A percentile compares a stretch with the other conserved stretches of the same genome.
These are phyloP conservation scores for Galeopterus variegatus DNA, from an alignment of 2,113 vertebrate genomes.

Conservation along the genomic window DNA sequence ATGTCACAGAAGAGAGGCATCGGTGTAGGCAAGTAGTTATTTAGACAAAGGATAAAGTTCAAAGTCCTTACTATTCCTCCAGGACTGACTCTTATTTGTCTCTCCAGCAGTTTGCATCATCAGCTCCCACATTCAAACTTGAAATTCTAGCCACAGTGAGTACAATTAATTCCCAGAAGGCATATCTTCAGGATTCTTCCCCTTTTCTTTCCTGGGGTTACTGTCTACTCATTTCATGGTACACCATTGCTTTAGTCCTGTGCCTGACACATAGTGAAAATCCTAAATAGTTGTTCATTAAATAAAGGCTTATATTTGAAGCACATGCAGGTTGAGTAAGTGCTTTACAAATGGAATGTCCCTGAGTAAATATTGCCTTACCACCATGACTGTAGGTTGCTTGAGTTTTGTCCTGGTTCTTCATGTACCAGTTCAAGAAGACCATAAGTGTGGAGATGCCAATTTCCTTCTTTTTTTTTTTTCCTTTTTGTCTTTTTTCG, in stretches of 20 bases:
- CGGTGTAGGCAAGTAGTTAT: not conserved
- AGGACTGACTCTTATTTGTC: not conserved
- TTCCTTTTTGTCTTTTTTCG: no score
- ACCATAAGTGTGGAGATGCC: not conserved
- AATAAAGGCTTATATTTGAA: slow-evolving; percentile 25
- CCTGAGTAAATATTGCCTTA: not conserved
- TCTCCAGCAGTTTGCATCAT: not conserved
- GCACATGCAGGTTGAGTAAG: not conserved
- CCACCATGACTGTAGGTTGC: not conserved
- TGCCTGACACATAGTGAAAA: not conserved
- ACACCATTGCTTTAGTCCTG: not conserved
- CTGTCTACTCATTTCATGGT: not conserved
- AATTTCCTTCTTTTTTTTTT: no score
- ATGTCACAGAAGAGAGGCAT: not conserved
- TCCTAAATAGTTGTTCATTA: slow-evolving; percentile 20
- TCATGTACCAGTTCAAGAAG: not conserved
- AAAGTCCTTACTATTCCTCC: not conserved
- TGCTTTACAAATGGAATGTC: not conserved
- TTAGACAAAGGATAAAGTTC: not conserved
- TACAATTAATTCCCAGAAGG: not conserved
- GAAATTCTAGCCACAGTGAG: not conserved
- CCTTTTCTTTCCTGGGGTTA: not conserved
- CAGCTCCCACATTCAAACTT: not conserved
- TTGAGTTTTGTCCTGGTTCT: not conserved
- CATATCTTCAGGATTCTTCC: not conserved